Evolutionary conservation across 2,113 vertebrate genomes (phyloP).

Genomic region (Phalacrocorax aristotelis): DNA sequence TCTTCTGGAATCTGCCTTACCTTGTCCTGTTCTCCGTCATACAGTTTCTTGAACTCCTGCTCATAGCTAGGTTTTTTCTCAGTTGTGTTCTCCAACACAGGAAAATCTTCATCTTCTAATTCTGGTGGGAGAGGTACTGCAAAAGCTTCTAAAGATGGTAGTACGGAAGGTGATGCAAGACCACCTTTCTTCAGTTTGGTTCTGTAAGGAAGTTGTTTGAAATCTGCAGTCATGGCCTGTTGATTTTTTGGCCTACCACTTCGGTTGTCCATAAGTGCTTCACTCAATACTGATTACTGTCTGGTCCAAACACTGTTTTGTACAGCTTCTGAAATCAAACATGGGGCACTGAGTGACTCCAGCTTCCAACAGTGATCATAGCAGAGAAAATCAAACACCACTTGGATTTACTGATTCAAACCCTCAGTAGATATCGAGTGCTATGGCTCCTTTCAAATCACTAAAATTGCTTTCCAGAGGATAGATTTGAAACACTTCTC

Average conservation of each 20-base stretch:
- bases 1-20: background rate
- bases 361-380: background rate
- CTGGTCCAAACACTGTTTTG: background rate
- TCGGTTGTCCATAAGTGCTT: background rate
- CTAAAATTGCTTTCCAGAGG: background rate
- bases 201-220: rapidly evolving
- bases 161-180: background rate
- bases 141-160: background rate
- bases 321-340: background rate
- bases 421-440: background rate
- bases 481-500: background rate
- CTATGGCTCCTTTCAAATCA: background rate
- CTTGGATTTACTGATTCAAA: background rate
- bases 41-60: background rate
- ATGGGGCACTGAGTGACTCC: background rate
- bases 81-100: rapidly evolving
- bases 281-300: background rate
- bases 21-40: rapidly evolving
- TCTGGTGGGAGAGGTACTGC: background rate
- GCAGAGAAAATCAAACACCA: background rate
- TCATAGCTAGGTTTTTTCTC: rapidly evolving
- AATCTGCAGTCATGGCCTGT: rapidly evolving
- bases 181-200: rapidly evolving
- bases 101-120: rapidly evolving
- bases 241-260: rapidly evolving